A percentile compares a stretch with the other conserved stretches of the same genome.
Evolutionary conservation across 2,113 vertebrate species (phyloP).

Genomic region (Pimephales promelas): DNA sequence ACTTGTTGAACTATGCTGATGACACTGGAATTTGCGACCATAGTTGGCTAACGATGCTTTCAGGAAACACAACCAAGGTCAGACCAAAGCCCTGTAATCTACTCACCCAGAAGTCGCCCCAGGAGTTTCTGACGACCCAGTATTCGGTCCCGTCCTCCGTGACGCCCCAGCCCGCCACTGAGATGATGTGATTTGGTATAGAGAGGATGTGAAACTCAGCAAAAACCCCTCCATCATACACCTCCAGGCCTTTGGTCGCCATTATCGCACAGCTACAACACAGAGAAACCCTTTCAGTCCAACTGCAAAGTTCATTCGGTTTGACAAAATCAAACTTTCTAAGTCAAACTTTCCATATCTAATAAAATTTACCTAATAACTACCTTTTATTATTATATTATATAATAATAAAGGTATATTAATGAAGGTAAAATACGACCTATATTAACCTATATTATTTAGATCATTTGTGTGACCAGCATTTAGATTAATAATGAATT

Average conservation of each 20-base stretch:
- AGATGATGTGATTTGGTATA: constrained; percentile 81
- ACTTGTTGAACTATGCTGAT: too few species aligned
- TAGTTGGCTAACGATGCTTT: too few species aligned
- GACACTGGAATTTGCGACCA: too few species aligned
- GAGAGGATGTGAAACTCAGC: constrained; percentile 69
- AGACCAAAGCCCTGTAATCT: not conserved
- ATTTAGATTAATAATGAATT: not conserved
- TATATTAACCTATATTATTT: too few species aligned
- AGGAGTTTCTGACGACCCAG: constrained; percentile 87
- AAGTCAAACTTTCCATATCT: not conserved
- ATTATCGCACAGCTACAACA: constrained; percentile 82
- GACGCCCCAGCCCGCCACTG: constrained; percentile 83
- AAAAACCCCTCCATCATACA: constrained; percentile 81
- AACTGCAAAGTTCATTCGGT: not conserved
- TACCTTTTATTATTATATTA: too few species aligned
- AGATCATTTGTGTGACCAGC: not conserved
- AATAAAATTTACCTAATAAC: not conserved
- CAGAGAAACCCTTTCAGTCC: not conserved
- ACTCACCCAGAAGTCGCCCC: constrained; percentile 88
- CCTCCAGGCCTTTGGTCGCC: constrained; percentile 79
- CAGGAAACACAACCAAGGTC: too few species aligned
- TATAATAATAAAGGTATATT: too few species aligned
- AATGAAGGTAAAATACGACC: too few species aligned
- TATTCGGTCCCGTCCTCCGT: constrained; percentile 77
- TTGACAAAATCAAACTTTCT: not conserved